These are phyloP conservation scores for Tarsius wallacei DNA, from an alignment of 2,797 vertebrate genomes.

Conservation along the genomic window DNA sequence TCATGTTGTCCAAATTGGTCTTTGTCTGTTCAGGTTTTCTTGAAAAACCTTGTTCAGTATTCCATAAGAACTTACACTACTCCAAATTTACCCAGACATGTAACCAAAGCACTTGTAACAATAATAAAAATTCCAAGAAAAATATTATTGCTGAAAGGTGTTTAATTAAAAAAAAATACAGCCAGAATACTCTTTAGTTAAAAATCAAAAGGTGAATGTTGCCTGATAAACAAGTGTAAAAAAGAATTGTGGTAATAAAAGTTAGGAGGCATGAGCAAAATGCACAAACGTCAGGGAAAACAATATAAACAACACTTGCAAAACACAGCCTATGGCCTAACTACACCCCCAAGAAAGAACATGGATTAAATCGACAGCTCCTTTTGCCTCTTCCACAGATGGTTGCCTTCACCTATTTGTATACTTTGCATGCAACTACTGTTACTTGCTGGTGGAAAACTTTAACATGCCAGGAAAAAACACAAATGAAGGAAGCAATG, in stretches of 20 bases:
- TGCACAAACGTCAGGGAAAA: rapidly evolving
- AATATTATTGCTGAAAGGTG: neutral
- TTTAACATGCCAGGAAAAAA: neutral
- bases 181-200: neutral
- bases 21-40: neutral
- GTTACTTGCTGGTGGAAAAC: neutral
- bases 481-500: neutral
- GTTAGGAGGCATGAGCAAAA: neutral
- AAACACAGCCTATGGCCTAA: neutral
- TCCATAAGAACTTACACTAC: neutral
- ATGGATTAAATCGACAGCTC: neutral
- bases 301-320: neutral
- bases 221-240: neutral
- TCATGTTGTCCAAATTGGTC: neutral
- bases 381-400: neutral
- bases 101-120: neutral
- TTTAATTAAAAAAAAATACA: neutral
- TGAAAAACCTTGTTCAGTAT: neutral
- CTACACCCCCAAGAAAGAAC: neutral
- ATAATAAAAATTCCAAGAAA: neutral
- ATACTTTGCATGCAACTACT: neutral
- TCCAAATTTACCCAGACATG: neutral
- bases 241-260: neutral
- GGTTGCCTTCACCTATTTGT: neutral
- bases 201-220: neutral